phyloP scores from a whole-genome alignment of 2,113 vertebrate species.

The Solea senegalensis region DNA sequence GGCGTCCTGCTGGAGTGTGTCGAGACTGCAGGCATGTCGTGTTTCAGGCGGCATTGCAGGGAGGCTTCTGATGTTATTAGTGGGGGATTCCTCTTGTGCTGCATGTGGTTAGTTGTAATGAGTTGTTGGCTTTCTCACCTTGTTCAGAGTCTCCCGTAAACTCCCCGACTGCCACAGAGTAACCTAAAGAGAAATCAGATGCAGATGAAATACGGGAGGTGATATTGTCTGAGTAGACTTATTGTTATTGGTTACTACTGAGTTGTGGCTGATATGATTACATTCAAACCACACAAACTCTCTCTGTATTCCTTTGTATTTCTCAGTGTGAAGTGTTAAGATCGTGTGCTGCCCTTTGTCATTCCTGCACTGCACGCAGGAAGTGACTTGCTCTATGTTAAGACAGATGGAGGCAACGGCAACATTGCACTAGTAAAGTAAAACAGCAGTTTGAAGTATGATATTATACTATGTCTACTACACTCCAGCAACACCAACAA shows the following conservation, averaged over 20 bases:
- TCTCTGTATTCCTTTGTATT: too few relatives aligned
- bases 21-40: not conserved
- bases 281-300: too few relatives aligned
- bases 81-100: constrained; percentile 35
- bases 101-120: constrained; percentile 46
- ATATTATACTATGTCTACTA: too few relatives aligned
- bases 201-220: constrained; percentile 24
- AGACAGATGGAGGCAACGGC: too few relatives aligned
- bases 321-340: too few relatives aligned
- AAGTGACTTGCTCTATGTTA: too few relatives aligned
- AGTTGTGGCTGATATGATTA: not conserved
- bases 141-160: constrained; percentile 79
- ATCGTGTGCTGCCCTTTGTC: too few relatives aligned
- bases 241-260: not conserved
- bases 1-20: not conserved
- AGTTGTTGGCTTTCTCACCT: constrained; percentile 68
- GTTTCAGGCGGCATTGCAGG: not conserved
- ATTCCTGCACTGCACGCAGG: too few relatives aligned
- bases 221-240: not conserved
- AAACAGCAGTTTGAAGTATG: too few relatives aligned
- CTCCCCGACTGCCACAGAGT: constrained; percentile 79
- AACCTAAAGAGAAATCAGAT: constrained; percentile 62
- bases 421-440: too few relatives aligned
- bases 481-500: too few relatives aligned
- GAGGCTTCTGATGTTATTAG: constrained; percentile 13